phyloP scores from a whole-genome alignment of 1,140 invertebrate species.

The Melitaea cinxia region DNA sequence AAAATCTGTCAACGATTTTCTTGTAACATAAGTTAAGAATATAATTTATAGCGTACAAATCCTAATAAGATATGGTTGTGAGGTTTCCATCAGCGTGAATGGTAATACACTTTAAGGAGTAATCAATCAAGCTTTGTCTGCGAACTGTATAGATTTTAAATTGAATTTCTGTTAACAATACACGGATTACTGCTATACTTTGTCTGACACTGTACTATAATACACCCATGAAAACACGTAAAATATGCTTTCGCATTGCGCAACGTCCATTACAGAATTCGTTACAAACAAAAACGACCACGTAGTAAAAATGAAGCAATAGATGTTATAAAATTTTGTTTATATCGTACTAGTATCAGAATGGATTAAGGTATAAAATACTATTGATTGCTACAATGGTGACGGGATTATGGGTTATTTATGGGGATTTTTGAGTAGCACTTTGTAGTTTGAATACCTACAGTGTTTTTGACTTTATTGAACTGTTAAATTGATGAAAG shows the following conservation, averaged over 20 bases:
- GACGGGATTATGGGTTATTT: constrained; percentile 65
- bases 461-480: constrained; percentile 2
- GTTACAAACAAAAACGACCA: neutral
- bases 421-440: constrained; percentile 46
- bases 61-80: constrained; percentile 14
- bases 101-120: constrained; percentile 58
- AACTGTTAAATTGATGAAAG: neutral
- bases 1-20: neutral
- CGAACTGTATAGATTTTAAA: constrained; percentile 71
- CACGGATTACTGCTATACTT: constrained; percentile 65
- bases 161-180: constrained; percentile 76
- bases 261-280: constrained; percentile 35
- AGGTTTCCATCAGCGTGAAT: constrained; percentile 35
- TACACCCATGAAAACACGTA: neutral
- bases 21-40: neutral
- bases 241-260: neutral
- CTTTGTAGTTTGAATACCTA: neutral
- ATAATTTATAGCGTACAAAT: constrained; percentile 13
- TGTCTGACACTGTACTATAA: constrained; percentile 49
- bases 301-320: constrained; percentile 31
- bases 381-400: constrained; percentile 52
- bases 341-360: neutral
- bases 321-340: constrained; percentile 11
- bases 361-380: constrained; percentile 21
- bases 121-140: constrained; percentile 76